phyloP scores from a whole-genome alignment of 2,888 invertebrate species.

The Siphlonurus alternatus region DNA sequence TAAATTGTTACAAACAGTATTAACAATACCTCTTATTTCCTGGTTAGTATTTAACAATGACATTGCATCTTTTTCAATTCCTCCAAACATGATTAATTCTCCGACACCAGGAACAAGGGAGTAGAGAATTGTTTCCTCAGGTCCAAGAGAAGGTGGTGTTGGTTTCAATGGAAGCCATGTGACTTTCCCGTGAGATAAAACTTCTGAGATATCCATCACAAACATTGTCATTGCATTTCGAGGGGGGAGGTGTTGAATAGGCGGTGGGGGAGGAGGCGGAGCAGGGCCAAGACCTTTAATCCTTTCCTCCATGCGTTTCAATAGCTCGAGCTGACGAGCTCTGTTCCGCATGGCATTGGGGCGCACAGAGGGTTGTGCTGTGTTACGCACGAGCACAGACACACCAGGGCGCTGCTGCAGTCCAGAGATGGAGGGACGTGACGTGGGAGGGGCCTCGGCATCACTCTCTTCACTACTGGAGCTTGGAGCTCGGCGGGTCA shows the following conservation, averaged over 20 bases:
- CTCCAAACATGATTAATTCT: slow-evolving; percentile 92
- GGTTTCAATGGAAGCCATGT: slow-evolving; percentile 53
- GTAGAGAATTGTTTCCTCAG: slow-evolving; percentile 81
- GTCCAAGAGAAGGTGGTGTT: slow-evolving; percentile 42
- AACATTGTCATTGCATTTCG: slow-evolving; percentile 62
- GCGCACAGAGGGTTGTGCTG: slow-evolving; percentile 21
- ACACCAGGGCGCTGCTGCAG: background rate
- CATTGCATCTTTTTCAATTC: slow-evolving; percentile 64
- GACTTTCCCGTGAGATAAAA: slow-evolving; percentile 42
- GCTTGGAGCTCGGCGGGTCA: slow-evolving; percentile 17
- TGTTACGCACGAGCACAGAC: background rate
- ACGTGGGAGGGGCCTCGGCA: slow-evolving; percentile 5
- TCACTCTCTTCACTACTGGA: slow-evolving; percentile 11
- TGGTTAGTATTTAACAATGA: slow-evolving; percentile 20
- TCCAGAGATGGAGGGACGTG: background rate
- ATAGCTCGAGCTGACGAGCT: slow-evolving; percentile 42
- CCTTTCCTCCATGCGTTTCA: slow-evolving; percentile 46
- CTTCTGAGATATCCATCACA: slow-evolving; percentile 65
- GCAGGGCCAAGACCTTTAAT: slow-evolving; percentile 18
- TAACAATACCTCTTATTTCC: slow-evolving; percentile 9
- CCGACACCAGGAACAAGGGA: slow-evolving; percentile 78
- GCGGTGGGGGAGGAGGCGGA: slow-evolving; percentile 9
- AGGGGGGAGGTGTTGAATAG: slow-evolving; percentile 2
- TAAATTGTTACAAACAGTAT: slow-evolving; percentile 18
- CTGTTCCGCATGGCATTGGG: slow-evolving; percentile 32